A percentile compares a stretch with the other conserved stretches of the same genome.
phyloP scores from a whole-genome alignment of 2,113 vertebrate genomes.

The Conger conger region DNA sequence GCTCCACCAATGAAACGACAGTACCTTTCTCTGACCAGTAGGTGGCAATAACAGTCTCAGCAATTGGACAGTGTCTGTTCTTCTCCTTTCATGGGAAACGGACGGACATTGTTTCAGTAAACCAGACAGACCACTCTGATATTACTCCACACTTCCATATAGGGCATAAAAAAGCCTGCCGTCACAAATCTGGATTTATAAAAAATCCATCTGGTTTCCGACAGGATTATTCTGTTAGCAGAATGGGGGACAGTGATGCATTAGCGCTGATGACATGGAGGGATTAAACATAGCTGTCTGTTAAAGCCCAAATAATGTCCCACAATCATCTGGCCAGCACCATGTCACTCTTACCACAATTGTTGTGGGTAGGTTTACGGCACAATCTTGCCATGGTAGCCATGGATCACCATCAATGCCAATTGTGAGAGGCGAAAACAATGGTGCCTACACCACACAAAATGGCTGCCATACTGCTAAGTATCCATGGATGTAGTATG shows the following conservation, averaged over 20 bases:
- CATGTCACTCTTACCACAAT: neutral
- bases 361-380: neutral
- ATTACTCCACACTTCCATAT: conserved; percentile 35
- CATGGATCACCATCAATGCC: no score
- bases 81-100: neutral
- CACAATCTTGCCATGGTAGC: neutral
- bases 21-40: neutral
- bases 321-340: neutral
- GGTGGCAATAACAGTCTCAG: neutral
- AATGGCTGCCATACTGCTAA: no score
- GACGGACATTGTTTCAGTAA: neutral
- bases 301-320: neutral
- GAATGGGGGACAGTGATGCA: conserved; percentile 39
- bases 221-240: conserved; percentile 49
- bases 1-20: neutral
- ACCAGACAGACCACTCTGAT: conserved; percentile 5
- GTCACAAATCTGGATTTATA: conserved; percentile 60
- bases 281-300: conserved; percentile 3
- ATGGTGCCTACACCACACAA: no score
- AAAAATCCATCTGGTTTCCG: conserved; percentile 53
- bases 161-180: conserved; percentile 43
- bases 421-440: no score
- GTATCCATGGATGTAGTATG: no score
- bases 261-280: conserved; percentile 45
- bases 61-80: neutral